Evolutionary conservation across 2,797 vertebrate genomes (phyloP), one percentile per base, ranked within the genome.

Genomic region (Cyprinodon diabolis): DNA sequence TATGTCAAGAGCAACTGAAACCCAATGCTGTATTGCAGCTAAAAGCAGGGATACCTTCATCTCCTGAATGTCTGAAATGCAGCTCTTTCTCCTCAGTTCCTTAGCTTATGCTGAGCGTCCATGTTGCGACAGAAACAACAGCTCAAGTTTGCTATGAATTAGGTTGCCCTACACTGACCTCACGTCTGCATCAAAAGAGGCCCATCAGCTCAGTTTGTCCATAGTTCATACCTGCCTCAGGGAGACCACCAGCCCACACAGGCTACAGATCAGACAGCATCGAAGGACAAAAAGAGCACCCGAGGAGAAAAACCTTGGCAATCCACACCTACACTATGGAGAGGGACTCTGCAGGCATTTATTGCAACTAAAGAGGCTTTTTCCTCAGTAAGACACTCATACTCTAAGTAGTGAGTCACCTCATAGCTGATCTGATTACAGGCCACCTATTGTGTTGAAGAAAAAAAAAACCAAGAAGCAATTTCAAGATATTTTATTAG

Each of bases 111-210:
- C 66, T 71, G 72, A 81, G 76, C 79, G 40, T 84, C 79, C 77
- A 77, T 83, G 84, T 82, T 75, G 72, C 75, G 72, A 80, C 52
- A 79, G 78, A 85, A 84, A 77, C 56, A 68, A 67, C 72, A 78
- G 84, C 81, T 10, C 58, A 43, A 5, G 55, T 69, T 68, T 47
- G 79, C 70, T 75, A 45, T 62, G 69, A 90, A 89, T 86, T 90
- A 74, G 85, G 87, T 81, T 85, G 82, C 69, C 57, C 58, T 9
- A 56, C 72, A 23, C 52, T 72, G 68, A 71, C 86, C 60, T 58
- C 78, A 40, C 81, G 82, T 88, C 76, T 86, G 79, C 82, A 87
- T 85, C 72, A 83, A 82, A 77, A 85, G 76, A 78, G 75, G 62
- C 60, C 82, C 68, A 71, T 77, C 78, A 84, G 73, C 87, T 86